Percentiles rank a stretch among this genome's conserved stretches.
Conservation (phyloP, 1,140 invertebrate species). For the Medauroidea extradentata region DNA sequence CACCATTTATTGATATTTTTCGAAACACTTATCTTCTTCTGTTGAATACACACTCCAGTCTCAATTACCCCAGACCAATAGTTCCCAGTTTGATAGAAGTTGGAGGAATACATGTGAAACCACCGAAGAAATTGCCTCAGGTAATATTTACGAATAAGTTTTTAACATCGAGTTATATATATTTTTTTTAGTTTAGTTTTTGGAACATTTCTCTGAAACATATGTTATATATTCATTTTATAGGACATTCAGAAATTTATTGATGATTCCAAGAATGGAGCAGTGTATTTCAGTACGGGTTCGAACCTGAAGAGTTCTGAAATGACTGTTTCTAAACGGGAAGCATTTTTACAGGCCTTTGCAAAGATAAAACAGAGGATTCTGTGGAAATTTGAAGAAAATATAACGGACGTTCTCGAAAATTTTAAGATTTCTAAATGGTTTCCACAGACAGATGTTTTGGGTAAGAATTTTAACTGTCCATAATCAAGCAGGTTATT, state of each 20-base stretch:
- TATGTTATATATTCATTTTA: too few relatives aligned
- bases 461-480: neutral
- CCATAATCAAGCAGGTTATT: neutral
- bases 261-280: slow-evolving; percentile 60
- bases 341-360: slow-evolving; percentile 26
- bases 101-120: slow-evolving; percentile 52
- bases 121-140: slow-evolving; percentile 31
- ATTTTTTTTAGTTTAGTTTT: too few relatives aligned
- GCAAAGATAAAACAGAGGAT: slow-evolving; percentile 24
- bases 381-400: slow-evolving; percentile 29
- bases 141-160: too few relatives aligned
- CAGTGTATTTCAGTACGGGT: slow-evolving; percentile 70
- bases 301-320: too few relatives aligned
- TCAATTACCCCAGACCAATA: slow-evolving; percentile 41
- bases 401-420: neutral
- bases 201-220: too few relatives aligned
- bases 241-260: slow-evolving; percentile 63
- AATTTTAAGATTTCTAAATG: neutral
- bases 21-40: slow-evolving; percentile 40
- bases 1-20: slow-evolving; percentile 32
- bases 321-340: too few relatives aligned
- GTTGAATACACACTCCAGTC: slow-evolving; percentile 47
- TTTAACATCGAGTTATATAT: too few relatives aligned
- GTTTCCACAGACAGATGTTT: too few relatives aligned
- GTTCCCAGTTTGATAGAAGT: slow-evolving; percentile 53